A percentile compares a stretch with the other conserved stretches of the same genome.
Conservation (phyloP, 2,113 vertebrate species). For the Colistium nudipinnis region DNA sequence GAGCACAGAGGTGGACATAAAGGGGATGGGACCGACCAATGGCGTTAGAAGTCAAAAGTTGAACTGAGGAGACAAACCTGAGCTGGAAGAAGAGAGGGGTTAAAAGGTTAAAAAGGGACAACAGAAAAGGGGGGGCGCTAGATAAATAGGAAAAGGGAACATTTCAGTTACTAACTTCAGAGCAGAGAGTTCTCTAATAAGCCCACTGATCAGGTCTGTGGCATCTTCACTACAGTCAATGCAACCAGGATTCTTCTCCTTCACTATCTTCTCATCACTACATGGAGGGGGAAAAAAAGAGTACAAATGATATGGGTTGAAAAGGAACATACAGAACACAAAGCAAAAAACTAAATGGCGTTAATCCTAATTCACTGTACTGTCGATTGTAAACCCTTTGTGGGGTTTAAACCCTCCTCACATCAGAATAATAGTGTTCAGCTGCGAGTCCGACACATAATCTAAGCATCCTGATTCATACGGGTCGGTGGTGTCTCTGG, state of each 20-base stretch:
- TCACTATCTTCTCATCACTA: slow-evolving; percentile 54
- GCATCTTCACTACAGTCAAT: slow-evolving; percentile 76
- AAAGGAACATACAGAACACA: too few relatives aligned
- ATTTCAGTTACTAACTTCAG: slow-evolving; percentile 82
- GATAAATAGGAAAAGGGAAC: background rate
- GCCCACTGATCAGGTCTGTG: slow-evolving; percentile 81
- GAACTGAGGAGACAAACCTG: background rate
- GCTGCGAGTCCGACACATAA: slow-evolving; percentile 78
- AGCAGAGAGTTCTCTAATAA: slow-evolving; percentile 86
- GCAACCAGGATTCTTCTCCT: background rate
- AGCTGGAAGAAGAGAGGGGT: background rate
- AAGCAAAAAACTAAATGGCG: background rate
- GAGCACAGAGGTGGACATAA: slow-evolving; percentile 23
- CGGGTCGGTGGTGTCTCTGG: background rate
- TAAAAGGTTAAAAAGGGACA: background rate
- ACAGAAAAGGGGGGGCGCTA: background rate
- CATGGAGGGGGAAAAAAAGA: background rate
- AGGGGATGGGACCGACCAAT: slow-evolving; percentile 23
- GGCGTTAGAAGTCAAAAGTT: slow-evolving; percentile 23
- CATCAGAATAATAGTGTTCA: slow-evolving; percentile 70
- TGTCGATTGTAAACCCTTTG: background rate
- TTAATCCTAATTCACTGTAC: background rate
- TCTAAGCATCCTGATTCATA: slow-evolving; percentile 38
- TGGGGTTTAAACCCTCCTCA: slow-evolving; percentile 51
- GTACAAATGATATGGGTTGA: background rate